A percentile compares a stretch with the other conserved stretches of the same genome.
phyloP scores from a whole-genome alignment of 2,113 vertebrate genomes.

The Miniopterus natalensis region DNA sequence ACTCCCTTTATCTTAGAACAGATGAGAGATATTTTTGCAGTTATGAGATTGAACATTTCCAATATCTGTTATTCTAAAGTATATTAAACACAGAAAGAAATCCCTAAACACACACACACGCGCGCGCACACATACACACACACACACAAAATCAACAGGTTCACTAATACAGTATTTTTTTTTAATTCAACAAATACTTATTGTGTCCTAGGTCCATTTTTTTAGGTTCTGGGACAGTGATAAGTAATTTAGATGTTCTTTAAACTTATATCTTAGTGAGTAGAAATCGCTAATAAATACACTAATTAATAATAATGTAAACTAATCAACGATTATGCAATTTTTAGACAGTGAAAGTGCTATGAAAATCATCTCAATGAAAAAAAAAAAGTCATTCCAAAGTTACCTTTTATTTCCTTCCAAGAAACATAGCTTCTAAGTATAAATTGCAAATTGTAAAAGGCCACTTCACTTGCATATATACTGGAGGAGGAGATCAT shows the following conservation, averaged over 20 bases:
- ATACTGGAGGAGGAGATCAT: not conserved
- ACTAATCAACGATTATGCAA: not conserved
- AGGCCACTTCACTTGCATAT: not conserved
- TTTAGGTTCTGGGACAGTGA: not conserved
- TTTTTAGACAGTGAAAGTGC: not conserved
- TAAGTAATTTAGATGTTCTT: not conserved
- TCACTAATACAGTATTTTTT: not conserved
- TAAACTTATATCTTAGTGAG: not conserved
- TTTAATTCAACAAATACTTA: not conserved
- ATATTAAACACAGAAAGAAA: not conserved
- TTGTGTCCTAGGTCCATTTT: not conserved
- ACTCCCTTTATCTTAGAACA: not conserved
- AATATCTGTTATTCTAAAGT: not conserved
- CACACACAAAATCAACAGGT: not conserved
- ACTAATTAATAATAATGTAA: not conserved
- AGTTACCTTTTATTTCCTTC: slow-evolving; percentile 30
- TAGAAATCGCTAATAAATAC: not conserved
- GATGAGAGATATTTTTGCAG: not conserved
- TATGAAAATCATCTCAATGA: not conserved
- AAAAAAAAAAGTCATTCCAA: not conserved
- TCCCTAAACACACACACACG: not conserved
- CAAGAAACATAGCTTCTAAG: not conserved
- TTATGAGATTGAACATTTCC: slow-evolving; percentile 18
- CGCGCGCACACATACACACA: too few species aligned
- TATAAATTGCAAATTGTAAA: not conserved